Percentiles rank a stretch among this genome's conserved stretches.
Conservation (phyloP, 1,140 invertebrate species). For the Sycobia sp. region DNA sequence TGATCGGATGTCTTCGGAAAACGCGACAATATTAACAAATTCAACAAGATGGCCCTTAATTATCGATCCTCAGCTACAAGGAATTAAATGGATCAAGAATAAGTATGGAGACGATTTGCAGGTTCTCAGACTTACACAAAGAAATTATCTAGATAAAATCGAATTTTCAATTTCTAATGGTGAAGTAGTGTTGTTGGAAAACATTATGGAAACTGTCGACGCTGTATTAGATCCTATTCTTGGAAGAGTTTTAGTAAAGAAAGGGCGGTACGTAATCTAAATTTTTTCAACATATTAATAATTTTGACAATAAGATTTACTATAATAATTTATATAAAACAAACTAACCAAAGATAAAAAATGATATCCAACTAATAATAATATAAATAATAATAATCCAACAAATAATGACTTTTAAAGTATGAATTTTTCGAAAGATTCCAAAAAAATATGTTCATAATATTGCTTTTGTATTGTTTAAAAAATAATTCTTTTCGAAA, state of each 20-base stretch:
- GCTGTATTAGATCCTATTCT: conserved; percentile 88
- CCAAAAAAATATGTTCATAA: not conserved
- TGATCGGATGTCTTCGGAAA: conserved; percentile 93
- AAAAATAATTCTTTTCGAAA: not conserved
- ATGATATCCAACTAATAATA: no score
- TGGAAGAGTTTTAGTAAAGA: conserved; percentile 86
- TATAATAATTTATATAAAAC: no score
- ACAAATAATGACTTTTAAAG: not conserved
- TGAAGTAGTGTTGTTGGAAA: conserved; percentile 80
- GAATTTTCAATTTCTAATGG: conserved; percentile 82
- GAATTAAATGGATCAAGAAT: conserved; percentile 95
- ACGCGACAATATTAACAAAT: conserved; percentile 89
- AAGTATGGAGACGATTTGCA: conserved; percentile 75
- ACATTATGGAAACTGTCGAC: conserved; percentile 87
- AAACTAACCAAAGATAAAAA: no score
- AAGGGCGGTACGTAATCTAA: conserved; percentile 67
- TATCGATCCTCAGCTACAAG: conserved; percentile 92
- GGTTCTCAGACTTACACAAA: conserved; percentile 78
- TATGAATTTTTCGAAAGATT: not conserved
- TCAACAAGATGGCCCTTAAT: conserved; percentile 92
- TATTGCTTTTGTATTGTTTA: not conserved
- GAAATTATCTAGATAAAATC: conserved; percentile 83
- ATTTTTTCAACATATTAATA: not conserved
- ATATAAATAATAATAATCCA: no score
- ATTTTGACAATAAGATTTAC: not conserved